phyloP scores from a whole-genome alignment of 2,113 vertebrate genomes.

The Ellobius talpinus region DNA sequence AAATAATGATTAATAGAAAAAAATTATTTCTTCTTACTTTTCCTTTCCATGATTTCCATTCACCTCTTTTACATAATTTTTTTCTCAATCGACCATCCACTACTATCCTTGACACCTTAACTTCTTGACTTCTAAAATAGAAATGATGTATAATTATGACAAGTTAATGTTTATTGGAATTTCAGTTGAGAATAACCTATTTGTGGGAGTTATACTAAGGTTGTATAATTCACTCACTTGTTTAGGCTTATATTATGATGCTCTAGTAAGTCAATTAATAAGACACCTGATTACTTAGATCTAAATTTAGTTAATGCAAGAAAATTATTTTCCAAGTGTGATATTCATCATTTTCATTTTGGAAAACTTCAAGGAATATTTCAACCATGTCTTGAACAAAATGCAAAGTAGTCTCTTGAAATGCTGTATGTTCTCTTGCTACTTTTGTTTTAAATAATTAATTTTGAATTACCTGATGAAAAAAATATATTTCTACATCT shows the following conservation, averaged over 20 bases:
- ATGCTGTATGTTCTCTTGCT: neutral
- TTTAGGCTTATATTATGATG: neutral
- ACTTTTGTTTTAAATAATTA: neutral
- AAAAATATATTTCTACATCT: neutral
- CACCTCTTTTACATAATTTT: neutral
- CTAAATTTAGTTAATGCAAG: neutral
- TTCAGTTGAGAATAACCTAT: neutral
- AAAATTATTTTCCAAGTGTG: neutral
- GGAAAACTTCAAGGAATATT: neutral
- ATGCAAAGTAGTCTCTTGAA: neutral
- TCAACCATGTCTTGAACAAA: neutral
- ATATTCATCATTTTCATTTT: neutral
- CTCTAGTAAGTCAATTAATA: neutral
- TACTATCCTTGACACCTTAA: fast-evolving
- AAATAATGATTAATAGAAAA: neutral
- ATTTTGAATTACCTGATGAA: neutral
- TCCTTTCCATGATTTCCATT: too few species aligned
- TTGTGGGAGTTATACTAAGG: neutral
- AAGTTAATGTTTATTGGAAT: neutral
- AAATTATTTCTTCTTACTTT: neutral
- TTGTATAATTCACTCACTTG: neutral
- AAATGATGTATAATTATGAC: neutral
- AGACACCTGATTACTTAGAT: neutral
- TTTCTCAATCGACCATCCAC: too few species aligned
- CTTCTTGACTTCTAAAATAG: neutral